Evolutionary conservation across 2,113 vertebrate genomes (phyloP).

Genomic region (Pao palembangensis): DNA sequence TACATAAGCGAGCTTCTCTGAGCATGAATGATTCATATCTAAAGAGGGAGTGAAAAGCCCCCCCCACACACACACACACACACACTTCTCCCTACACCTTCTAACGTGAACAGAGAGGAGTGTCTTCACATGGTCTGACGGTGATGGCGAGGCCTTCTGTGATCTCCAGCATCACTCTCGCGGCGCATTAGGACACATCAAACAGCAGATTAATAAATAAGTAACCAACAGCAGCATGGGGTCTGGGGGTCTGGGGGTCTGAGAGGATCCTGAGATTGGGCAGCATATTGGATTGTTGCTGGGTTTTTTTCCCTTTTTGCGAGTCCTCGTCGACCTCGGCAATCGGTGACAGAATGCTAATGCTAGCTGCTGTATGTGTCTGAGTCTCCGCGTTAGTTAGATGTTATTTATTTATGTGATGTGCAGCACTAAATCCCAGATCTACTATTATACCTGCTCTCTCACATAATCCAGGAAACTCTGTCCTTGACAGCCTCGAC

Average conservation of each 20-base stretch:
- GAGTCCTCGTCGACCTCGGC: neutral
- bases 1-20: constrained; percentile 65
- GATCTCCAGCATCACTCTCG: constrained; percentile 52
- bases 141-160: constrained; percentile 47
- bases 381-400: neutral
- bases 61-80: constrained; percentile 28
- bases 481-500: neutral
- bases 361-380: neutral
- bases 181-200: constrained; percentile 60
- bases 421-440: neutral
- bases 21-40: constrained; percentile 72
- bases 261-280: constrained; percentile 54
- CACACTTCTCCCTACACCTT: constrained; percentile 6
- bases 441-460: neutral
- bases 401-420: neutral
- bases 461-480: neutral
- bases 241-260: constrained; percentile 23
- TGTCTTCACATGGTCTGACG: constrained; percentile 57
- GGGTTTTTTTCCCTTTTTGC: constrained; percentile 1
- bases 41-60: constrained; percentile 56
- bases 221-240: constrained; percentile 66
- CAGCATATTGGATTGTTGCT: constrained; percentile 36
- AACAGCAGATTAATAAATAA: constrained; percentile 72
- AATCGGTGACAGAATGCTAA: neutral
- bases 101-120: constrained; percentile 47